Evolutionary conservation across 2,113 vertebrate species (phyloP), one percentile per base, ranked within the genome.

Genomic region (Gadus macrocephalus): DNA sequence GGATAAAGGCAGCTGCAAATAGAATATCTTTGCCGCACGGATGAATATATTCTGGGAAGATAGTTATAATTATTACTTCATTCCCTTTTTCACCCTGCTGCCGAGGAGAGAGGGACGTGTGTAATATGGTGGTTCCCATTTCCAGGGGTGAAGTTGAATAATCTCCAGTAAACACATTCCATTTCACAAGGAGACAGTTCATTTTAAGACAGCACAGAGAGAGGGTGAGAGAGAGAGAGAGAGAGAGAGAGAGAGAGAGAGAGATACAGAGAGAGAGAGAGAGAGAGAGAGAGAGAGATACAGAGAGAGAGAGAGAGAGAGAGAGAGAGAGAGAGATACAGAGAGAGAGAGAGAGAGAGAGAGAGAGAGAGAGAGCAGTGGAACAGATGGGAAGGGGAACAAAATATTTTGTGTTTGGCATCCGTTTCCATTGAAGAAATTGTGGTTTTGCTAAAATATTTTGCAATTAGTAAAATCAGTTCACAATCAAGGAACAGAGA

Each of bases 61-160:
- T 86, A 87, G 90, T 89, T 81, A 83, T 81, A 78, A 90, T 89
- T 86, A 90, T 89, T 86, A 81, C 67, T 79, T 75, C 83, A 78
- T 80, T 82, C 70, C 73, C 68, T 71, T 25, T 61, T 49, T 28
- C 72, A 42, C 74, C 71, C 58, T 17, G 70, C 82, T 68, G 7
- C 61, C 3, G 65, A 69, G 35, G 73, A 68, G 64, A 73, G 66
- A 28, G 75, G 75, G 86, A 81, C 80, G 78, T 75, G 78, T 80
- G 80, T 78, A 59, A 85, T 82, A 74, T 83, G 83, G 87, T 80
- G 82, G 73, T 72, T 71, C 74, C 84, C 73, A 73, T 78, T 87
- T 81, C 76, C 70, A 72, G 77, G 14, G 70, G 64, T 70, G 77
- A 83, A 72, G 79, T 71, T 62, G 70, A 76, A 76, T 78, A 83